A percentile compares a stretch with the other conserved stretches of the same genome.
Evolutionary conservation across 2,113 vertebrate species (phyloP).

Genomic region (Anarhynchus alexandrinus): DNA sequence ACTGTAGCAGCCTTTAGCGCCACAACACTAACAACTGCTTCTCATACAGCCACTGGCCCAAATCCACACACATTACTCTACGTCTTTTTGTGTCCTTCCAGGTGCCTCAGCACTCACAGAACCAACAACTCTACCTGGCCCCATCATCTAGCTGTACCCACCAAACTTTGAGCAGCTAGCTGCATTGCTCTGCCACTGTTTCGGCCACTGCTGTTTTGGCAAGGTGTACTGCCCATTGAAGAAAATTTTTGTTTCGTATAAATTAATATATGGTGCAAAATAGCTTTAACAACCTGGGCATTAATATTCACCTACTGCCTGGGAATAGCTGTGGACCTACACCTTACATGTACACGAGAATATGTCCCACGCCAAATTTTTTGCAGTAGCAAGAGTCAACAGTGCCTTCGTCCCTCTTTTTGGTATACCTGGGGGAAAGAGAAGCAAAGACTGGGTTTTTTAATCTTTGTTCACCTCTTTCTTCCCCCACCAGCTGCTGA

Average conservation of each 20-base stretch:
- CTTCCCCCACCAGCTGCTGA: neutral
- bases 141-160: accelerated
- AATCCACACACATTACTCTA: neutral
- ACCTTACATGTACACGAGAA: neutral
- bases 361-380: neutral
- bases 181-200: neutral
- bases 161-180: neutral
- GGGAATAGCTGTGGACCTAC: neutral
- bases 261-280: neutral
- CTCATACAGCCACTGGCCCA: neutral
- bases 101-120: neutral
- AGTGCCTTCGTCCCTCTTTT: neutral
- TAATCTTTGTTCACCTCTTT: neutral
- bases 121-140: neutral
- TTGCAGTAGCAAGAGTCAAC: neutral
- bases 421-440: neutral
- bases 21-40: neutral
- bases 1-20: neutral
- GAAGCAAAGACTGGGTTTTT: neutral
- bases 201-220: neutral
- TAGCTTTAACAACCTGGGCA: neutral
- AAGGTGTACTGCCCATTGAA: neutral
- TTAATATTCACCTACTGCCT: neutral
- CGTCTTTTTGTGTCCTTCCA: neutral
- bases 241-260: neutral